phyloP scores from a whole-genome alignment of 2,888 invertebrate species.

The Prostheceraeus crozeri region DNA sequence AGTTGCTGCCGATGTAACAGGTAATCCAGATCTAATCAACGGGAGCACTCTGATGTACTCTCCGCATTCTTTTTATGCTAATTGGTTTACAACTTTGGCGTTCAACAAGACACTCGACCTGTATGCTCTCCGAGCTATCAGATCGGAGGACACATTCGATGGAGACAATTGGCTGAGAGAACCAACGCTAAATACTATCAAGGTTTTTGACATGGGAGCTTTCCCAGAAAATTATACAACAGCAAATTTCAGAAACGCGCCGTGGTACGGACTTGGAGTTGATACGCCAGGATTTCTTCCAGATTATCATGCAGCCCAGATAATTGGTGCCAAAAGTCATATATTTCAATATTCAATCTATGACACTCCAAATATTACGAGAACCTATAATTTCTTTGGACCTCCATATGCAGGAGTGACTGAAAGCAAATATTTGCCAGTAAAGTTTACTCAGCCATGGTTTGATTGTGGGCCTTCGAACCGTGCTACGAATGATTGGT shows the following conservation, averaged over 20 bases:
- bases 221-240: no score
- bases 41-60: conserved; percentile 87
- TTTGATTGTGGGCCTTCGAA: conserved; percentile 83
- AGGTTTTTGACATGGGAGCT: no score
- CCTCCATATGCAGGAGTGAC: conserved; percentile 54
- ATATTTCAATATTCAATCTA: no score
- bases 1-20: conserved; percentile 83
- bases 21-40: conserved; percentile 73
- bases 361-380: no score
- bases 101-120: conserved; percentile 88
- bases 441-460: conserved; percentile 86
- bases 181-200: no score
- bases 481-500: no score
- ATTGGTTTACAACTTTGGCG: conserved; percentile 78
- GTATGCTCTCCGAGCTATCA: conserved; percentile 83
- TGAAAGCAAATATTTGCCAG: conserved; percentile 66
- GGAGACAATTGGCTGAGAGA: no score
- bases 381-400: conserved; percentile 51
- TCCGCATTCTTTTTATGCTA: conserved; percentile 83
- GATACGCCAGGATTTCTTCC: no score
- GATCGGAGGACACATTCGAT: conserved; percentile 55
- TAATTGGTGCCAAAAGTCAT: no score
- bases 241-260: no score
- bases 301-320: no score
- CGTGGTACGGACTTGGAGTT: no score